Base-by-base conservation (phyloP, 1,140 invertebrate species). In the Diabrotica virgifera region DNA sequence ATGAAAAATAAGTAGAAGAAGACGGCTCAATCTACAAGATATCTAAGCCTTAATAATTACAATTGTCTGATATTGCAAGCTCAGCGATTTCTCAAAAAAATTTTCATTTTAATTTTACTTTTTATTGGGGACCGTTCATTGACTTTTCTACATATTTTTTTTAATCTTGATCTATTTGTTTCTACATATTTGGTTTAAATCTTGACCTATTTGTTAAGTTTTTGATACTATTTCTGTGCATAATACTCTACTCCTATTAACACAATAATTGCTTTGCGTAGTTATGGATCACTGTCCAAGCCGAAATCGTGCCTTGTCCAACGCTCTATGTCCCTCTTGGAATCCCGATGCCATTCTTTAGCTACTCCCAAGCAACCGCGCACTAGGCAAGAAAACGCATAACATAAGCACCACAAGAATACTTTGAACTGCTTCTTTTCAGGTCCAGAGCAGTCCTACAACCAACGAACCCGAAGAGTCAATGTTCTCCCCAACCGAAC, bases 251-350 rank as follows among this genome's bases (percentile, higher is more conserved):
- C 1, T 24, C 24, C 1, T 14, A 60, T 60, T 60, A 46, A 60
- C 51, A 52, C 14, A 67, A 59, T 50, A 70, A 66, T 81, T 83
- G 79, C 81, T 82, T 82, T 82, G 79, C 79, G 76, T 83, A 87
- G 86, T 83, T 87, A 83, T 84, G 84, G 82, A 79, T 85, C 84
- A 72, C 84, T 83, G 69, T 83, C 86, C 62, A 89, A 89, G 80
- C 88, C 87, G 72, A 91, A 91, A 82, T 85, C 89, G 73, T 90
- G 89, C 82, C 83, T 91, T 77, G 89, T 90, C 66, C 88, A 89
- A 77, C 83, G 85, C 38, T 77, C 74, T 75, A 80, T 80, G 77
- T 85, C 83, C 74, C 83, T 82, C 74, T 78, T 76, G 76, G 81
- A 83, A 70, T 81, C 81, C 65, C 78, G 82, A 63, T 79, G 80